Percentiles rank a stretch among this genome's conserved stretches.
phyloP scores from a whole-genome alignment of 2,888 invertebrate species.

The Loripinus fragilis region DNA sequence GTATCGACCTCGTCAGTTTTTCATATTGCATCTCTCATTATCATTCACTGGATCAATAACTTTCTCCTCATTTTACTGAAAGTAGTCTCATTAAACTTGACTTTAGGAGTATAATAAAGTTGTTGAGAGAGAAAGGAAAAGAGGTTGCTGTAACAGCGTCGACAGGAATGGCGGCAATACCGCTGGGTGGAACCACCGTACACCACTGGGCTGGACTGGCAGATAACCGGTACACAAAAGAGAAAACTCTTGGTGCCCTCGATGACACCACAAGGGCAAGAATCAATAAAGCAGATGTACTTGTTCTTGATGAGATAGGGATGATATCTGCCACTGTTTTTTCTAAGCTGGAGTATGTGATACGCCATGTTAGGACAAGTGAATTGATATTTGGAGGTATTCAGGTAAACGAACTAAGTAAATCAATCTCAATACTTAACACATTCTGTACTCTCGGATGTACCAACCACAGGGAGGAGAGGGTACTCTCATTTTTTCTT shows the following conservation, averaged over 20 bases:
- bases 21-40: too few species aligned
- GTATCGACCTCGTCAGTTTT: too few species aligned
- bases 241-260: not conserved
- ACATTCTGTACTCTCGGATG: too few species aligned
- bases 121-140: conserved; percentile 22
- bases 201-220: conserved; percentile 41
- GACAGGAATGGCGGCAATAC: conserved; percentile 39
- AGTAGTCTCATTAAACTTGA: too few species aligned
- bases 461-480: too few species aligned
- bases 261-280: not conserved
- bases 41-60: too few species aligned
- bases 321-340: conserved; percentile 13
- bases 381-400: not conserved
- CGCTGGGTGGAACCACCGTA: conserved; percentile 21
- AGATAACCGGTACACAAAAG: conserved; percentile 25
- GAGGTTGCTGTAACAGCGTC: conserved; percentile 23
- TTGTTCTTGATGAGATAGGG: conserved; percentile 10
- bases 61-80: too few species aligned
- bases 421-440: too few species aligned
- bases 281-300: not conserved
- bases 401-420: too few species aligned
- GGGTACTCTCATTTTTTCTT: too few species aligned
- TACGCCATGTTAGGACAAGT: not conserved
- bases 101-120: conserved; percentile 29
- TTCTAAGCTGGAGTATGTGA: not conserved